A percentile compares a stretch with the other conserved stretches of the same genome.
Conservation (phyloP, 2,888 invertebrate genomes). For the Adela reaumurella region DNA sequence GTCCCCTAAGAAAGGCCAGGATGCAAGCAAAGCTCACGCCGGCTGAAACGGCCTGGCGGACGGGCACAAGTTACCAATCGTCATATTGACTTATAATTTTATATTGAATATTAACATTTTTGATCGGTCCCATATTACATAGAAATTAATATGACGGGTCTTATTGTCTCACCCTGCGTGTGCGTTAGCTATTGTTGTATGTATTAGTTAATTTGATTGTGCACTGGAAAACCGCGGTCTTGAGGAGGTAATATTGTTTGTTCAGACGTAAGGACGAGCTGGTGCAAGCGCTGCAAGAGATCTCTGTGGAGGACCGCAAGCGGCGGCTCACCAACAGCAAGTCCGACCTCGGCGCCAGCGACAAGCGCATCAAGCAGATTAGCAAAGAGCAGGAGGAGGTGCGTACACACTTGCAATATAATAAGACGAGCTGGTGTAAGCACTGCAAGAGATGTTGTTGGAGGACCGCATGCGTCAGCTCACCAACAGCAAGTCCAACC, state of each 20-base stretch:
- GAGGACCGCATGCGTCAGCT: slow-evolving; percentile 89
- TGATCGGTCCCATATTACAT: no score
- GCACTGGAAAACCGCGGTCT: no score
- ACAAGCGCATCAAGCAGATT: slow-evolving; percentile 77
- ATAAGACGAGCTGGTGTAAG: slow-evolving; percentile 83
- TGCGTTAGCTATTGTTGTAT: no score
- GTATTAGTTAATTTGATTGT: no score
- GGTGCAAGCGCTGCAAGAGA: slow-evolving; percentile 89
- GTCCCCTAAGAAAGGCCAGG: no score
- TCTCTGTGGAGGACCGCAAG: slow-evolving; percentile 91
- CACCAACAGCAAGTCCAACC: slow-evolving; percentile 76
- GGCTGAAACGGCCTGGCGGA: no score
- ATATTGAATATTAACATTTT: no score
- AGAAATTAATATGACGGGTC: no score
- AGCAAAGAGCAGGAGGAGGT: slow-evolving; percentile 76
- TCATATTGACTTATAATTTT: no score
- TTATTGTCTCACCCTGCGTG: no score
- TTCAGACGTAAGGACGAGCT: slow-evolving; percentile 79
- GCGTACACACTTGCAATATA: no score
- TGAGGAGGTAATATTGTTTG: not conserved
- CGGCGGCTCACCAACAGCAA: slow-evolving; percentile 81
- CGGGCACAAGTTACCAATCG: no score
- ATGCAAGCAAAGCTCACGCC: not conserved
- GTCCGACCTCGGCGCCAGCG: slow-evolving; percentile 74
- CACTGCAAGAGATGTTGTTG: slow-evolving; percentile 91